Base-by-base conservation (phyloP, 35 echinoderm and acorn worm genomes). In the Anneissia japonica region DNA sequence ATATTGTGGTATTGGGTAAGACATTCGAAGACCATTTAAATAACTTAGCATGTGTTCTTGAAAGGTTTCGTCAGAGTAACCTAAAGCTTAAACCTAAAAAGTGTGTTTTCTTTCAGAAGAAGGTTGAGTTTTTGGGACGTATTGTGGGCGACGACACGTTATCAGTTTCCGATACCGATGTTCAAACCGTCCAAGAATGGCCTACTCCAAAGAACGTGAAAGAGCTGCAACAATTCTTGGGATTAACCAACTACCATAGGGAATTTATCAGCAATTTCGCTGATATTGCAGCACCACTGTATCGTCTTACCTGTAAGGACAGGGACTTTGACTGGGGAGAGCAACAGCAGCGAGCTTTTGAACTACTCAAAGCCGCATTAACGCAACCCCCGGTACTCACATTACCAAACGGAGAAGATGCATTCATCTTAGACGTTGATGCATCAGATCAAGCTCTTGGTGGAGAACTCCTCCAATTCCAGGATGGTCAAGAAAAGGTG, bases 231-330 rank as follows among this genome's bases (percentile, higher is more conserved):
- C 78, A 36, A 26, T 89, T 89, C 37, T 46, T 89, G n/a, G 87
- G 87, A 12, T 74, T 89, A 3, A 79, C 73, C 23, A 89, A 89
- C 46, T 89, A 89, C 46, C 87, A 89, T 51, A 21, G 87, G 72
- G n/a, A 7, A 3, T 89, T 89, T 32, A 73, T 89, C 19, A 84
- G 38, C 38, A 38, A 89, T 32, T 89, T 46, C 72, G 87, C 87
- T n/a, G 26, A 23, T 9, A 19, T 56, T 21, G 79, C 73, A 3
- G 73, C 23, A 31, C 77, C 87, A 0, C n/a, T n/a, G n/a, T n/a
- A n/a, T n/a, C n/a, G n/a, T n/a, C n/a, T n/a, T n/a, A 43, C 40
- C 14, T 4, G 40, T 43, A 43, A 43, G 40, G 40, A 43, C 40
- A 14, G 4, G 4, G 14, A 43, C 4, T 75, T 75, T 33, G 32